phyloP scores from a whole-genome alignment of 2,888 invertebrate species.

The Tridacna gigas region DNA sequence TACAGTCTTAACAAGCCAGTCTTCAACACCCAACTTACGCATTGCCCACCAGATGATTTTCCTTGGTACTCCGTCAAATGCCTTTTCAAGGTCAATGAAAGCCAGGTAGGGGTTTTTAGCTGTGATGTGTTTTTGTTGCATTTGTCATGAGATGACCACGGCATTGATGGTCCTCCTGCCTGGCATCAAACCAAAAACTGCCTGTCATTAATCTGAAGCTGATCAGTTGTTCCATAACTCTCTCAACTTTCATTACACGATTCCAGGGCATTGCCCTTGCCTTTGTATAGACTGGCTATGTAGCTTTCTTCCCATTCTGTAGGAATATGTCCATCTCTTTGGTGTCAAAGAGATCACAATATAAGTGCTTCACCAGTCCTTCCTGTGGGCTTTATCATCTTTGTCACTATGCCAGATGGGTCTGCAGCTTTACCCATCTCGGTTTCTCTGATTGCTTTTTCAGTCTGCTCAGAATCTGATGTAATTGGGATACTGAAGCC shows the following conservation, averaged over 20 bases:
- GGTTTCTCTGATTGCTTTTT: not conserved
- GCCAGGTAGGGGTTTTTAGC: conserved; percentile 14
- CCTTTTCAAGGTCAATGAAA: conserved; percentile 20
- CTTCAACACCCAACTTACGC: conserved; percentile 14
- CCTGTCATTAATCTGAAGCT: not conserved
- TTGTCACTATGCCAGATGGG: not conserved
- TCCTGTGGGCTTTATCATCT: not conserved
- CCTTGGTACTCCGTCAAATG: conserved; percentile 14
- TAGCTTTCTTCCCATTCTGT: no score
- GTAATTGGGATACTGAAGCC: not conserved
- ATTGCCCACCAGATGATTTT: conserved; percentile 20
- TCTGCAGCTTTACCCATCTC: not conserved
- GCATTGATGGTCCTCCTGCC: not conserved
- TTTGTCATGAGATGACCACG: not conserved
- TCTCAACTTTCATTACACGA: no score
- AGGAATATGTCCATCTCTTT: no score
- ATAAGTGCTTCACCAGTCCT: not conserved
- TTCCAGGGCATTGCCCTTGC: no score
- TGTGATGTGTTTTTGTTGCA: not conserved
- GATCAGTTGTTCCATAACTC: no score
- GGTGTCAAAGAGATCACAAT: not conserved
- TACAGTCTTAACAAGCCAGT: conserved; percentile 21
- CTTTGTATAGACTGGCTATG: no score
- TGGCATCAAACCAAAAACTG: not conserved
- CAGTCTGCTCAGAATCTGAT: not conserved